A percentile compares a stretch with the other conserved stretches of the same genome.
These are phyloP conservation scores for Palythoa grandis DNA, from an alignment of 92 coral and sea anemone genomes.

Conservation along the genomic window DNA sequence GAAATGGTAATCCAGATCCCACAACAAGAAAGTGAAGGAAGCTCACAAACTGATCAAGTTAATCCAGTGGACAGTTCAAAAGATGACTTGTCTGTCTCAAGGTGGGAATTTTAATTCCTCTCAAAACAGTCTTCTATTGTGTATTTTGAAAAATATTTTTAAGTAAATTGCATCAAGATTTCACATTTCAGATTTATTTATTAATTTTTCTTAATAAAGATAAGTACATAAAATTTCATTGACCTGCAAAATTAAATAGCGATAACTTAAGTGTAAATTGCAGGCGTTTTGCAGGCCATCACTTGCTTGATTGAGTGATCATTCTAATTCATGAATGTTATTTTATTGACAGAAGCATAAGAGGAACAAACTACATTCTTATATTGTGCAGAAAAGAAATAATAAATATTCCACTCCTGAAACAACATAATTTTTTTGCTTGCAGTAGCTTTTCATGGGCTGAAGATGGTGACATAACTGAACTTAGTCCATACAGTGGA, in stretches of 20 bases:
- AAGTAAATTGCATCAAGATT: too few species aligned
- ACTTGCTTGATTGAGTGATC: too few species aligned
- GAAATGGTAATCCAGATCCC: constrained; percentile 23
- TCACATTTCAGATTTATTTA: too few species aligned
- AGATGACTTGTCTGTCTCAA: constrained; percentile 76
- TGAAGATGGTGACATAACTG: constrained; percentile 60
- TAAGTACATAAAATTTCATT: too few species aligned
- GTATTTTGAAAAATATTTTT: too few species aligned
- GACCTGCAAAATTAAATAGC: too few species aligned
- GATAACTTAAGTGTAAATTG: too few species aligned
- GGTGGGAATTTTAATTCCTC: constrained; percentile 60
- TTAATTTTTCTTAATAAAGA: too few species aligned
- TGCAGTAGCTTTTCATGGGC: constrained; percentile 63
- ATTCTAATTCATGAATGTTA: too few species aligned
- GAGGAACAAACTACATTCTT: not conserved
- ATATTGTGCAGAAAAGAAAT: not conserved
- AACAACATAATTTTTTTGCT: not conserved
- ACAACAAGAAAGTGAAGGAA: not conserved
- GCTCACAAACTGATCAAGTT: constrained; percentile 28
- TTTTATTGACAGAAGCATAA: too few species aligned
- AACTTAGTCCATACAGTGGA: constrained; percentile 3
- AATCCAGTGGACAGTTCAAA: constrained; percentile 66
- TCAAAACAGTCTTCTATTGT: too few species aligned
- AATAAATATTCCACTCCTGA: not conserved
- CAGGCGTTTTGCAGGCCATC: too few species aligned